phyloP scores from a whole-genome alignment of 2,797 vertebrate genomes.

The Helarctos malayanus region DNA sequence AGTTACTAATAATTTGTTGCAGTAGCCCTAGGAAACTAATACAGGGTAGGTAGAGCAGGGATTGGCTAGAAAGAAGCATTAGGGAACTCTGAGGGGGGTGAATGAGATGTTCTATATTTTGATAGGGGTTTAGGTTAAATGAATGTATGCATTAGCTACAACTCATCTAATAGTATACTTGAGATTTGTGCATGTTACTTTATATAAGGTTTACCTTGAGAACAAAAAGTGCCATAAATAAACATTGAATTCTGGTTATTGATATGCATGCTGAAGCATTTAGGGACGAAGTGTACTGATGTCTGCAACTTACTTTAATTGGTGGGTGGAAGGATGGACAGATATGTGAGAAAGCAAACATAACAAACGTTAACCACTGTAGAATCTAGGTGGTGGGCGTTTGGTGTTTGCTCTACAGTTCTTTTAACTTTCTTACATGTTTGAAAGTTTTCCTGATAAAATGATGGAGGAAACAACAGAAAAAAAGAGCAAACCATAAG shows the following conservation, averaged over 20 bases:
- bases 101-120: slow-evolving; percentile 2
- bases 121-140: not conserved
- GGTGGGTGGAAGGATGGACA: not conserved
- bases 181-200: not conserved
- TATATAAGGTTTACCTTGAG: not conserved
- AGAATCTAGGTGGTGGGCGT: not conserved
- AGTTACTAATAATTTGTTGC: not conserved
- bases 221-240: not conserved
- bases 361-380: not conserved
- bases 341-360: not conserved
- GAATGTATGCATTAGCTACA: not conserved
- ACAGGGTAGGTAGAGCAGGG: not conserved
- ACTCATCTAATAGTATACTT: not conserved
- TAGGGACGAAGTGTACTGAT: not conserved
- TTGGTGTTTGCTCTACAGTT: not conserved
- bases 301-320: not conserved
- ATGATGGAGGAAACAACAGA: not conserved
- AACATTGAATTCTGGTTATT: not conserved
- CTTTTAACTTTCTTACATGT: not conserved
- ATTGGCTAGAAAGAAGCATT: not conserved
- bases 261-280: not conserved
- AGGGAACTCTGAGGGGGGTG: not conserved
- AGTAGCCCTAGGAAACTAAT: not conserved
- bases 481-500: not conserved
- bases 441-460: slow-evolving; percentile 26